These are phyloP conservation scores for Megaceryle alcyon DNA, from an alignment of 2,797 vertebrate species.

Conservation along the genomic window DNA sequence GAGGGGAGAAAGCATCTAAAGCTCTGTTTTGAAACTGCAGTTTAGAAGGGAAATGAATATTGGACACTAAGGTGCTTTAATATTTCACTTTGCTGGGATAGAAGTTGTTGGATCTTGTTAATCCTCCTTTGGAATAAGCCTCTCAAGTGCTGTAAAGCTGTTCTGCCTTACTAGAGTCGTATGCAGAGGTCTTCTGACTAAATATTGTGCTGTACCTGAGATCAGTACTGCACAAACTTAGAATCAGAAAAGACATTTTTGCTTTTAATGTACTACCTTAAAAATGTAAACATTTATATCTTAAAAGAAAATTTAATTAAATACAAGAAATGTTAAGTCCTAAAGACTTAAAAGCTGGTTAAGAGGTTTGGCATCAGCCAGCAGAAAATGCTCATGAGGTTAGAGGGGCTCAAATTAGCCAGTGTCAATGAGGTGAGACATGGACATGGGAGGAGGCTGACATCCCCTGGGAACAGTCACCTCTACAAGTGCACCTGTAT, in stretches of 20 bases:
- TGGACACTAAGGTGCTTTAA: background rate
- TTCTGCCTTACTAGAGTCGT: background rate
- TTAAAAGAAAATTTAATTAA: background rate
- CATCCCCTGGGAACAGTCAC: background rate
- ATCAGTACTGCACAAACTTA: background rate
- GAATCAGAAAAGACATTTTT: background rate
- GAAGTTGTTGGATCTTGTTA: background rate
- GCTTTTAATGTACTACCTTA: background rate
- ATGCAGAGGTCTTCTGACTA: background rate
- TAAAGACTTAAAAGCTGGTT: background rate
- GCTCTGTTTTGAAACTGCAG: background rate
- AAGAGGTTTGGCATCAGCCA: background rate
- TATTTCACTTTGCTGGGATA: background rate
- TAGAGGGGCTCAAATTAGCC: background rate
- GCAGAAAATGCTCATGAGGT: background rate
- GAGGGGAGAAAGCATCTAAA: background rate
- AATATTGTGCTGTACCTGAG: background rate
- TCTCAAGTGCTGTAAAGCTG: background rate
- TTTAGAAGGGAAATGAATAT: background rate
- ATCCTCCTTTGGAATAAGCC: background rate
- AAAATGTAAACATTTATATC: background rate
- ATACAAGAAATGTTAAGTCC: background rate
- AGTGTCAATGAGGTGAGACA: background rate
- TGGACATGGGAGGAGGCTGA: background rate
- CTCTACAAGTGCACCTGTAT: rapidly evolving